phyloP scores from a whole-genome alignment of 2,797 vertebrate species.

The Ctenopoma multispine region DNA sequence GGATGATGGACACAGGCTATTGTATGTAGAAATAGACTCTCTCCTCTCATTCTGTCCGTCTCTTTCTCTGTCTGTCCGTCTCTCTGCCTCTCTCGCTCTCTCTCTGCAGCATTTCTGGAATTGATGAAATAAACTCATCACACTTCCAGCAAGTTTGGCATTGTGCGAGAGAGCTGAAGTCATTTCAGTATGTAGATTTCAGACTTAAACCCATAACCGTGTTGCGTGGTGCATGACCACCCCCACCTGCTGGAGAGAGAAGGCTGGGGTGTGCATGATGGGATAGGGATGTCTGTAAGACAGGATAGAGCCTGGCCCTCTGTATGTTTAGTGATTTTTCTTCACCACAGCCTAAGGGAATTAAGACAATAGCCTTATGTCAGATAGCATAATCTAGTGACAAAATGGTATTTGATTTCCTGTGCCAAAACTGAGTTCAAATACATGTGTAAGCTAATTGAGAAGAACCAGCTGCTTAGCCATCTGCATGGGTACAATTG shows the following conservation, averaged over 20 bases:
- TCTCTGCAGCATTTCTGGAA: conserved; percentile 71
- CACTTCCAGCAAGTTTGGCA: conserved; percentile 81
- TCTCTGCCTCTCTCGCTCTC: conserved; percentile 26
- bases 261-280: conserved; percentile 76
- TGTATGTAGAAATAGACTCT: conserved; percentile 71
- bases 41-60: conserved; percentile 54
- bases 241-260: conserved; percentile 81
- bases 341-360: conserved; percentile 73
- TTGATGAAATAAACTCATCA: conserved; percentile 83
- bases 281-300: conserved; percentile 76
- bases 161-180: conserved; percentile 79
- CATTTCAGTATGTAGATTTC: conserved; percentile 84
- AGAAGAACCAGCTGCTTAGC: conserved; percentile 68
- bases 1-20: conserved; percentile 71
- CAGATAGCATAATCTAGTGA: conserved; percentile 78
- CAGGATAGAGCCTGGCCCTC: conserved; percentile 76
- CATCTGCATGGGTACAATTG: conserved; percentile 69
- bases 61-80: conserved; percentile 40
- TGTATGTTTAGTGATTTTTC: conserved; percentile 71
- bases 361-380: conserved; percentile 77
- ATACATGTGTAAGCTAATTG: conserved; percentile 80
- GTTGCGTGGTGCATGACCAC: conserved; percentile 81
- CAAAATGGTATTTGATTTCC: conserved; percentile 74
- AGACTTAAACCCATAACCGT: conserved; percentile 81
- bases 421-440: conserved; percentile 68